These are phyloP conservation scores for Acromyrmex charruanus DNA, from an alignment of 1,140 invertebrate species.

Conservation along the genomic window DNA sequence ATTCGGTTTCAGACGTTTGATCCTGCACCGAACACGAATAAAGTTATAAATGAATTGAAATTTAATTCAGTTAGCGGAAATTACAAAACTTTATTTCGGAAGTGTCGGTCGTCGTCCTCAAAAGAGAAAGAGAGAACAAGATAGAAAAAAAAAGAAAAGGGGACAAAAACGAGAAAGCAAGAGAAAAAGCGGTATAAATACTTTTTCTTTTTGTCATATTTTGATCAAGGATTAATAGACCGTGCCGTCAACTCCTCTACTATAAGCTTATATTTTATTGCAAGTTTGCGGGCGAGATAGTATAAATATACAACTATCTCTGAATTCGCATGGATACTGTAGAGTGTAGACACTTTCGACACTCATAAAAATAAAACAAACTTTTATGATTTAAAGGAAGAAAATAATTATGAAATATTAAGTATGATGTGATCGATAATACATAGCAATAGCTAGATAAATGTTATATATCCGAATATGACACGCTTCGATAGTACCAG, in stretches of 20 bases:
- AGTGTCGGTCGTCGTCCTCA: conserved; percentile 13
- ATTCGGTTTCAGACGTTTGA: conserved; percentile 49
- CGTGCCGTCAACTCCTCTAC: background rate
- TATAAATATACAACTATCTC: background rate
- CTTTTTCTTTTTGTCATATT: conserved; percentile 5
- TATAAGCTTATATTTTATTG: background rate
- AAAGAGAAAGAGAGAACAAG: background rate
- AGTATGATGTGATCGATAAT: background rate
- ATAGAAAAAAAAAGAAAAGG: background rate
- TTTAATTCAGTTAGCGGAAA: conserved; percentile 59
- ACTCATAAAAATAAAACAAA: background rate
- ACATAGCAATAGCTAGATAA: background rate
- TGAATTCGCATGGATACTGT: background rate
- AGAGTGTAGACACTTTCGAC: background rate
- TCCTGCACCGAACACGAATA: conserved; percentile 30
- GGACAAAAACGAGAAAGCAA: background rate
- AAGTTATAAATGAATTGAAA: conserved; percentile 65
- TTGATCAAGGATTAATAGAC: background rate
- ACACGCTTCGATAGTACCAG: background rate
- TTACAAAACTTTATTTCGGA: conserved; percentile 58
- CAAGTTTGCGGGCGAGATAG: background rate
- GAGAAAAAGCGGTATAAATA: conserved; percentile 2
- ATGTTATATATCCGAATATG: background rate
- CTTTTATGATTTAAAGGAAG: background rate
- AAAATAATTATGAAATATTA: background rate